Evolutionary conservation across 37 sponge, comb jelly and placozoan species (phyloP), one percentile per base, ranked within the genome.

Genomic region (Beroe ovata): DNA sequence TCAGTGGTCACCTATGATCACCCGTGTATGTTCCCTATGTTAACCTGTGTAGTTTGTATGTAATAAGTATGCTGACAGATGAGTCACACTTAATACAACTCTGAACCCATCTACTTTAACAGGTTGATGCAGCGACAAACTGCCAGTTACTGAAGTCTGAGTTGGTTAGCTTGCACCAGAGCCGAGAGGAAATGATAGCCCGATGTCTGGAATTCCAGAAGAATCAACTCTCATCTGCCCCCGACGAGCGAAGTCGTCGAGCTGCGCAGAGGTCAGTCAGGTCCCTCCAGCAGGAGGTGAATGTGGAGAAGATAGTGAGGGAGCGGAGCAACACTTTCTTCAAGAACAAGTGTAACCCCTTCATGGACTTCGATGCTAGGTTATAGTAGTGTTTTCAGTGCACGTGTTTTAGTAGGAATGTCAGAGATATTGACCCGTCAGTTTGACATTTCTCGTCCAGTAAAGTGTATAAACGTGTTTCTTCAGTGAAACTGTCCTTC

Each of bases 321-420:
- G 69, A 66, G 35, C 1, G 69, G 36, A 66, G 69, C 36, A 66
- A 66, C 69, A 32, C 69, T 66, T 66, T 66, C 36, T 66, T 66
- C 36, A 25, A 66, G 35, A 66, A 25, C 33, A 66, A 66, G 30
- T 66, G 69, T 66, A 66, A 66, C 36, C 69, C 69, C 34, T 66
- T 33, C 30, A 66, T 66, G 69, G 30, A 66, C 36, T 66, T 66
- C 34, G 30, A 66, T 66, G 69, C 69, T 29, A 66, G 35, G 25
- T 66, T 66, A 30, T 66, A 66, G 69, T 33, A 30, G 54, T 11
- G n/a, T n/a, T n/a, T n/a, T n/a, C n/a, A n/a, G n/a, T n/a, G n/a
- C n/a, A n/a, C n/a, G n/a, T n/a, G n/a, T n/a, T n/a, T n/a, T n/a
- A n/a, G n/a, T n/a, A n/a, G n/a, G n/a, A n/a, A n/a, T n/a, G n/a